Evolutionary conservation across 2,888 invertebrate species (phyloP), one percentile per base, ranked within the genome.

Genomic region (Eurytoma adleriae): DNA sequence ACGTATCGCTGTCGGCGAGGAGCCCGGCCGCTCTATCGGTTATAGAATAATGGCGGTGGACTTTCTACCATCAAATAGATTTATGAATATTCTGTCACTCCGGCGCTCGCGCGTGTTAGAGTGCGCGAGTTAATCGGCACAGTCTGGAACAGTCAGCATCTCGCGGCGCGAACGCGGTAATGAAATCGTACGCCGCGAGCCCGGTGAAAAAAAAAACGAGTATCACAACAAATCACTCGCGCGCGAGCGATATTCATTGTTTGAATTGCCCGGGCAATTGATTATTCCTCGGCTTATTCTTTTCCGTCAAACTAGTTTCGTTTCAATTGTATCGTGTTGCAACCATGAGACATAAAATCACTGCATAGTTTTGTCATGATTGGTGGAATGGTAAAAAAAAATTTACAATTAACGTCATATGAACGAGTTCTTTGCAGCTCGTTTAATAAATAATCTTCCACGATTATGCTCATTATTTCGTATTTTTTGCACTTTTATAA

Each of bases 51-150:
- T 88, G 86, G 87, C 86, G 20, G 57, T 84, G 86, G 85, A 89
- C 90, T 90, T 89, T 90, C 89, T 90, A 90, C 89, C 87, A 89
- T 88, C 88, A 87, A 88, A 85, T 87, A 89, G 89, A 89, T 90
- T 90, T 89, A 90, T 90, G 88, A 88, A 89, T 88, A 87, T 87
- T 87, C 86, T 84, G 84, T 84, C 85, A 84, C 61, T 79, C 70
- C 40, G 72, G 40, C 61, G 77, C 59, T 7, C 61, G 68, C 52
- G 18, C 30, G 57, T 50, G 30, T 50, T 27, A 16, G 40, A 61
- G 48, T 50, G 54, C 57, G 78, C 57, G 30, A 78, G 78, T 73
- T 73, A 79, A 68, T 75, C 73, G 68, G 54, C 71, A 66, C 71
- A 50, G 56, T 59, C 62, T 62, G 64, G 62, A 57, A 62, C 27